Conservation (phyloP, 1,140 invertebrate genomes). For the Pseudachorutes palmiensis region DNA sequence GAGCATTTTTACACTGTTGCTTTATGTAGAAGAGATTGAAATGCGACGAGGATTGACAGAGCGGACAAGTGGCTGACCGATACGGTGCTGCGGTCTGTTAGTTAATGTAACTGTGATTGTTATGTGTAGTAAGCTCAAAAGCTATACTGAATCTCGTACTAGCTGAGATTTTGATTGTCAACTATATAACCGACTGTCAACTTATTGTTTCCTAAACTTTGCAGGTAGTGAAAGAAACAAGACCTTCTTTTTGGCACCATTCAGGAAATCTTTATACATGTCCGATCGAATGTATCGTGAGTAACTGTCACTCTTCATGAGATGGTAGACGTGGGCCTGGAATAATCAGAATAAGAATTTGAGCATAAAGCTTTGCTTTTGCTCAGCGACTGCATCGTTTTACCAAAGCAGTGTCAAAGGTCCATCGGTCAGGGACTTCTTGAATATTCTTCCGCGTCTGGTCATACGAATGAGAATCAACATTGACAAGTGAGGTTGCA, state of each 20-base stretch:
- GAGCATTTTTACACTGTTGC: too few relatives aligned
- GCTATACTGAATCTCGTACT: neutral
- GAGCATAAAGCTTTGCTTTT: too few relatives aligned
- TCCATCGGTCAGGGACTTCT: conserved; percentile 75
- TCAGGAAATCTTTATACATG: conserved; percentile 96
- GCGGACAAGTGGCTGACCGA: too few relatives aligned
- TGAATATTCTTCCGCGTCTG: conserved; percentile 65
- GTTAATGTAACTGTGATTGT: too few relatives aligned
- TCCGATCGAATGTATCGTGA: conserved; percentile 95
- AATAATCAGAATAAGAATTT: too few relatives aligned
- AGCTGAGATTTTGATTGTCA: conserved; percentile 11
- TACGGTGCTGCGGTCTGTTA: too few relatives aligned
- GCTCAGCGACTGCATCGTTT: conserved; percentile 85
- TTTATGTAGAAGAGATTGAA: too few relatives aligned
- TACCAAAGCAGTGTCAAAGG: conserved; percentile 53
- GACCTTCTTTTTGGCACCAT: conserved; percentile 86
- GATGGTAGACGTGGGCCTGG: conserved; percentile 94
- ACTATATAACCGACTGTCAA: neutral
- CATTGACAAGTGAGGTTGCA: conserved; percentile 92
- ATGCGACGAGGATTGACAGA: too few relatives aligned
- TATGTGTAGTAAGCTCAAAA: too few relatives aligned
- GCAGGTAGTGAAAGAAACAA: conserved; percentile 31
- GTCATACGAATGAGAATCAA: conserved; percentile 82
- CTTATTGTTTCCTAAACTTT: conserved; percentile 30
- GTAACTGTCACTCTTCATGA: conserved; percentile 99